Percentiles rank a stretch among this genome's conserved stretches.
Evolutionary conservation across 2,797 vertebrate genomes (phyloP).

Genomic region (Myotis vivesi): DNA sequence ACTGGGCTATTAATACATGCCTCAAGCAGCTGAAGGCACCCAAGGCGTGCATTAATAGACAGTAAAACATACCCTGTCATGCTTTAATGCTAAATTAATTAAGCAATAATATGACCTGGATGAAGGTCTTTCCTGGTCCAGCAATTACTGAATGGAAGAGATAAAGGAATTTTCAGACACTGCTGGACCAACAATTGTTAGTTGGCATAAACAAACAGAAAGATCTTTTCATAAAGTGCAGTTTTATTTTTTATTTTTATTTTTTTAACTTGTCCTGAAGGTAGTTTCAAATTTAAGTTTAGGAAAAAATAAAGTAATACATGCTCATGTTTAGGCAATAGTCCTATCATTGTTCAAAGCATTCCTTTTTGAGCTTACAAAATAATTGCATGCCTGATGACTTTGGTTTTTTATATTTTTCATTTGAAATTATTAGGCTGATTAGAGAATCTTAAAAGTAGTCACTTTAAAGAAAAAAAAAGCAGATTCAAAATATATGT

Average conservation of each 20-base stretch:
- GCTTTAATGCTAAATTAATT: slow-evolving; percentile 85
- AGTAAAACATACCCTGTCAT: slow-evolving; percentile 84
- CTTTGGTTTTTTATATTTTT: background rate
- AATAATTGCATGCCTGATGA: background rate
- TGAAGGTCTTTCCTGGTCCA: slow-evolving; percentile 68
- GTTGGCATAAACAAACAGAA: slow-evolving; percentile 22
- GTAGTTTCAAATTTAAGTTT: slow-evolving; percentile 27
- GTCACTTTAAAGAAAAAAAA: background rate
- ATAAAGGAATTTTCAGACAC: slow-evolving; percentile 27
- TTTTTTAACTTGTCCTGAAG: background rate
- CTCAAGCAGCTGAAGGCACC: slow-evolving; percentile 83
- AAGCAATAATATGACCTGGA: slow-evolving; percentile 62
- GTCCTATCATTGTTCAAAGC: background rate
- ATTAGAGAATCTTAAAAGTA: background rate
- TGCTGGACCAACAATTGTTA: slow-evolving; percentile 37
- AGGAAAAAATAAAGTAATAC: background rate
- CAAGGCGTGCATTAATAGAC: slow-evolving; percentile 83
- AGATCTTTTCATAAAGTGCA: background rate
- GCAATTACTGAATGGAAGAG: slow-evolving; percentile 48
- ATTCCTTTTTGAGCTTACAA: background rate
- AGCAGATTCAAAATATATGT: background rate
- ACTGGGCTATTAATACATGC: slow-evolving; percentile 84
- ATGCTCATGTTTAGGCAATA: background rate
- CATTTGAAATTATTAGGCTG: slow-evolving; percentile 20
- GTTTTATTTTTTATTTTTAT: background rate